A percentile compares a stretch with the other conserved stretches of the same genome.
Evolutionary conservation across 2,888 invertebrate species (phyloP).

Genomic region (Drosophila vallismaia): DNA sequence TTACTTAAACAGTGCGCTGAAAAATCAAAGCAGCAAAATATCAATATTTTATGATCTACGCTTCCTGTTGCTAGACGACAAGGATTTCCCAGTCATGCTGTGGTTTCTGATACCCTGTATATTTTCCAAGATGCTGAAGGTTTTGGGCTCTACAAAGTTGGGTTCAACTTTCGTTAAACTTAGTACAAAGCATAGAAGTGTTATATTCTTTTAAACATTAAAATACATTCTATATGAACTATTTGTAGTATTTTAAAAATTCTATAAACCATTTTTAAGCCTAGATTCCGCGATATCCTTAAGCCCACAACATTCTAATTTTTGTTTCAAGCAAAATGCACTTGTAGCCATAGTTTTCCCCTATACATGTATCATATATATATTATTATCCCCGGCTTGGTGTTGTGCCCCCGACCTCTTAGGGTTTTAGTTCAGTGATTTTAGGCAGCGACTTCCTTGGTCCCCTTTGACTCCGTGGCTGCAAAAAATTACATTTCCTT

Average conservation of each 20-base stretch:
- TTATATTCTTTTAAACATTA: background rate
- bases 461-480: constrained; percentile 43
- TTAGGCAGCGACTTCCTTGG: constrained; percentile 68
- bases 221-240: background rate
- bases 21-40: constrained; percentile 78
- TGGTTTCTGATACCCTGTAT: constrained; percentile 5
- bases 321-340: constrained; percentile 63
- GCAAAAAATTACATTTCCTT: constrained; percentile 75
- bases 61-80: constrained; percentile 66
- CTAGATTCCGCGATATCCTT: constrained; percentile 15
- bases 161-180: too few species aligned
- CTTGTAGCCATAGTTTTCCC: constrained; percentile 64
- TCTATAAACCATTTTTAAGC: background rate
- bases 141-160: background rate
- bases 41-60: constrained; percentile 80
- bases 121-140: background rate
- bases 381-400: constrained; percentile 10
- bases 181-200: too few species aligned
- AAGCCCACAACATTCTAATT: background rate
- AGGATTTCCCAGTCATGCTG: constrained; percentile 42
- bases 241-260: too few species aligned
- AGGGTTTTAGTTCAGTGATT: constrained; percentile 77
- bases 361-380: constrained; percentile 4
- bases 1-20: constrained; percentile 73
- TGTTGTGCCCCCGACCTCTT: constrained; percentile 47